phyloP scores from a whole-genome alignment of 1,140 invertebrate genomes.

The Cyclina sinensis region DNA sequence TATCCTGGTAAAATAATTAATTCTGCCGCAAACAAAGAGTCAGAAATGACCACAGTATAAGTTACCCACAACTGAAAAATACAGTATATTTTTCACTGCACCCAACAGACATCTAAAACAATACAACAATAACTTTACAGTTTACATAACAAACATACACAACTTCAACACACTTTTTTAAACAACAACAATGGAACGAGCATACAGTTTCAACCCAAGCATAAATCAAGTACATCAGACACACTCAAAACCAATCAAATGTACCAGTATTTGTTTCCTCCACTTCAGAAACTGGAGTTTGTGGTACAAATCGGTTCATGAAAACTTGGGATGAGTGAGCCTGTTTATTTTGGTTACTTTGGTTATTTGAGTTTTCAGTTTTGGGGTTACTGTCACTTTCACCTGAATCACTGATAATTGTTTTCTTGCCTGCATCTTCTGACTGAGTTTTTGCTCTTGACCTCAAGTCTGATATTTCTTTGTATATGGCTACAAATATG shows the following conservation, averaged over 20 bases:
- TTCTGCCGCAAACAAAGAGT: too few relatives aligned
- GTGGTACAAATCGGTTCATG: constrained; percentile 43
- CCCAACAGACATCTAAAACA: too few relatives aligned
- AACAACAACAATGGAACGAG: background rate
- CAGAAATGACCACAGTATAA: too few relatives aligned
- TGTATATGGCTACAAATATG: constrained; percentile 54
- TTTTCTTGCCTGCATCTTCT: background rate
- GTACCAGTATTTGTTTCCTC: constrained; percentile 21
- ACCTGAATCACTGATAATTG: constrained; percentile 43
- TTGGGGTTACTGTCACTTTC: constrained; percentile 9
- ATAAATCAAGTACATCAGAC: constrained; percentile 29
- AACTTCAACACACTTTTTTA: background rate
- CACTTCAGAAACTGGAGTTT: background rate
- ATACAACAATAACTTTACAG: background rate
- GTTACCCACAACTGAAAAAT: too few relatives aligned
- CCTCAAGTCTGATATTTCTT: constrained; percentile 36
- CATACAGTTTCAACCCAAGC: background rate
- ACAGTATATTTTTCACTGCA: too few relatives aligned
- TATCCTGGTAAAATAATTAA: too few relatives aligned
- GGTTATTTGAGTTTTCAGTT: constrained; percentile 24
- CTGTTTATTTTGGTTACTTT: background rate
- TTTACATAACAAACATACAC: background rate
- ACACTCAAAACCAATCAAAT: constrained; percentile 28
- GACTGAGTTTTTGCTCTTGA: background rate
- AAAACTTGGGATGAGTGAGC: constrained; percentile 42